Evolutionary conservation across 2,113 vertebrate species (phyloP).

Genomic region (Perccottus glenii): DNA sequence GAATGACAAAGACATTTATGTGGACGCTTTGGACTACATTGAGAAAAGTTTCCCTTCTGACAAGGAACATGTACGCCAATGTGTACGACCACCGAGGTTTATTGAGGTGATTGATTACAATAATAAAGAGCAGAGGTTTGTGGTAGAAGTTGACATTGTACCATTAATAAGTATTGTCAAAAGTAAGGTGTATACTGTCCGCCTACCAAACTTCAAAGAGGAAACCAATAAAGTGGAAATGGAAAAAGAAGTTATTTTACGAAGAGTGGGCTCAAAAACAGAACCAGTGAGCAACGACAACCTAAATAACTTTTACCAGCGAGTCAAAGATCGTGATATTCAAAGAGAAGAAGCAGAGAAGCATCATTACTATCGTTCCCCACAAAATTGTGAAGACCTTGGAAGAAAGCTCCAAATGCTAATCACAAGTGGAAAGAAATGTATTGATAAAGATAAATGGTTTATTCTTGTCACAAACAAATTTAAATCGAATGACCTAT

Average conservation of each 20-base stretch:
- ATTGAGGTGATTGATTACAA: conserved; percentile 76
- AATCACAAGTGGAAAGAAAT: conserved; percentile 79
- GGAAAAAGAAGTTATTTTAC: conserved; percentile 67
- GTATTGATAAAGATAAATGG: conserved; percentile 78
- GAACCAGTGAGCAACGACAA: conserved; percentile 68
- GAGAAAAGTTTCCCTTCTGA: conserved; percentile 66
- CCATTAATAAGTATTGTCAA: conserved; percentile 71
- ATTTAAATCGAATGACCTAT: conserved; percentile 72
- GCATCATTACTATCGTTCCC: conserved; percentile 10
- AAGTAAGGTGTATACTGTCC: conserved; percentile 68
- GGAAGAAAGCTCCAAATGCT: conserved; percentile 80
- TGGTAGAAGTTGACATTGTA: conserved; percentile 85
- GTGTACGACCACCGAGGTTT: conserved; percentile 82
- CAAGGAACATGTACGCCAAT: conserved; percentile 70
- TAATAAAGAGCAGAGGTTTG: conserved; percentile 72
- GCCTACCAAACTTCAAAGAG: conserved; percentile 79
- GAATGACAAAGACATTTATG: conserved; percentile 70
- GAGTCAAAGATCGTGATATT: conserved; percentile 66
- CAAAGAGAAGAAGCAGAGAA: conserved; percentile 79
- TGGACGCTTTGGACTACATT: conserved; percentile 78
- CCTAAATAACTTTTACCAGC: conserved; percentile 63
- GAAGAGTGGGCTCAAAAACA: conserved; percentile 80
- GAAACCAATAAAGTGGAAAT: conserved; percentile 65
- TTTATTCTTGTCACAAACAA: conserved; percentile 85
- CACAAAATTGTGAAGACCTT: conserved; percentile 63